These are phyloP conservation scores for Sphecodes monilicornis DNA, from an alignment of 2,888 invertebrate species.

Conservation along the genomic window DNA sequence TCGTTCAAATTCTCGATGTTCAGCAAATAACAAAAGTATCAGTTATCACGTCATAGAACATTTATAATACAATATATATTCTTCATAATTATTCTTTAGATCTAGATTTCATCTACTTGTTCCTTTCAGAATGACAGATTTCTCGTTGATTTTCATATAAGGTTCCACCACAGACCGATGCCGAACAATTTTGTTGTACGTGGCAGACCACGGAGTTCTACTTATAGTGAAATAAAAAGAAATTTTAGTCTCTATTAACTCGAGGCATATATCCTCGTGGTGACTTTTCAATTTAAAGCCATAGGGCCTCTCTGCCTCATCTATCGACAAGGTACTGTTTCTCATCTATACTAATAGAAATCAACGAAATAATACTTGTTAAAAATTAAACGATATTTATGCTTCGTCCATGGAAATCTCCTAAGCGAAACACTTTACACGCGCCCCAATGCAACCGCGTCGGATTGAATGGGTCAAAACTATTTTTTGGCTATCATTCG, in stretches of 20 bases:
- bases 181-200: not conserved
- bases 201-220: not conserved
- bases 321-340: not conserved
- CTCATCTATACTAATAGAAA: not conserved
- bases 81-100: not conserved
- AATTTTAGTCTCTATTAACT: not conserved
- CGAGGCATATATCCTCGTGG: not conserved
- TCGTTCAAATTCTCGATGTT: not conserved
- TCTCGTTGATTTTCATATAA: slow-evolving; percentile 34
- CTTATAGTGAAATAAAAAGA: not conserved
- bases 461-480: slow-evolving; percentile 42
- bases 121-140: not conserved
- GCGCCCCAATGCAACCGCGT: slow-evolving; percentile 25
- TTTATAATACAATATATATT: not conserved
- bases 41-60: not conserved
- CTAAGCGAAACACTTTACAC: slow-evolving; percentile 37
- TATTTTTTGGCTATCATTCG: slow-evolving; percentile 49
- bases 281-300: not conserved
- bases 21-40: not conserved
- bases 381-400: slow-evolving; percentile 30
- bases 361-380: not conserved
- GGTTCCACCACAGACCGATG: not conserved
- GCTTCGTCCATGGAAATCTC: slow-evolving; percentile 22
- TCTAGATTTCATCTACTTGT: not conserved
- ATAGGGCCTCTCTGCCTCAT: not conserved